Percentiles rank a stretch among this genome's conserved stretches.
These are phyloP conservation scores for Ammodytes dubius DNA, from an alignment of 2,113 vertebrate genomes.

Conservation along the genomic window DNA sequence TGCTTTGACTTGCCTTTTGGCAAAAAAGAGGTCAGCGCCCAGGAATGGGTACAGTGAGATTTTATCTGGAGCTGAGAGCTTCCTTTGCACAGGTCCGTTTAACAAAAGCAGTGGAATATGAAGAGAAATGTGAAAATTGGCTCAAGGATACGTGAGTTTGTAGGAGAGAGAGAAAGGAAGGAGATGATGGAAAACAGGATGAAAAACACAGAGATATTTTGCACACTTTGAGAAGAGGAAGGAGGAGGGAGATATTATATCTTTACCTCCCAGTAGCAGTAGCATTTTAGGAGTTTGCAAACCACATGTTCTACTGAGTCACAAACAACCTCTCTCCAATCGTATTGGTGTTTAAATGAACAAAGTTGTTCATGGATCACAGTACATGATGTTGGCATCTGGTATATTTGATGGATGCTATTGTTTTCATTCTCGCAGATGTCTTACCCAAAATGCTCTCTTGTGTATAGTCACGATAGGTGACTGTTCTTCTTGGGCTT, in stretches of 20 bases:
- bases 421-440: background rate
- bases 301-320: background rate
- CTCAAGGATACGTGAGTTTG: background rate
- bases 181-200: background rate
- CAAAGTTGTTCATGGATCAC: background rate
- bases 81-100: conserved; percentile 49
- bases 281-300: background rate
- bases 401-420: background rate
- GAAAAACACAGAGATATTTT: conserved; percentile 23
- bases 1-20: conserved; percentile 32
- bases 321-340: background rate
- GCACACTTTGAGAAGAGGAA: background rate
- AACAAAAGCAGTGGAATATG: conserved; percentile 38
- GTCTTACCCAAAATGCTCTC: background rate
- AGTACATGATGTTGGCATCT: background rate
- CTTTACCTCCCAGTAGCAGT: background rate
- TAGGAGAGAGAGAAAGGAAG: background rate
- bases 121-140: conserved; percentile 27
- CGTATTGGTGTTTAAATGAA: background rate
- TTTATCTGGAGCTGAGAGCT: conserved; percentile 67
- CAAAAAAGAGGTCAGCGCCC: conserved; percentile 51
- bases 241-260: no score
- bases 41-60: conserved; percentile 52
- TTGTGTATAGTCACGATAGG: background rate
- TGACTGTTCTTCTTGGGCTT: background rate